phyloP scores from a whole-genome alignment of 2,797 vertebrate genomes.

The Alauda arvensis region DNA sequence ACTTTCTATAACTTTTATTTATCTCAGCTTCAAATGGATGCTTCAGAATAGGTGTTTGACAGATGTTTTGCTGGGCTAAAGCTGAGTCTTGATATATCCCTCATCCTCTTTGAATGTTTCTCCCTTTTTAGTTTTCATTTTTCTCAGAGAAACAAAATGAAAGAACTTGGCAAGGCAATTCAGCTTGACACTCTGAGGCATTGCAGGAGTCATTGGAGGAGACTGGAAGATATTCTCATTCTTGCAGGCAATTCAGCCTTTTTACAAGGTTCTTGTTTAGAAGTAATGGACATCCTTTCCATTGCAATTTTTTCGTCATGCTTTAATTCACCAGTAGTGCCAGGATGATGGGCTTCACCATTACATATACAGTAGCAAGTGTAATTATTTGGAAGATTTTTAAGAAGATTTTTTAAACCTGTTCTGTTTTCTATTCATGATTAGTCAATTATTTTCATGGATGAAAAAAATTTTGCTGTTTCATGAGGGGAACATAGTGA shows the following conservation, averaged over 20 bases:
- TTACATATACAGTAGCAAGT: background rate
- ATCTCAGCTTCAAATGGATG: slow-evolving; percentile 28
- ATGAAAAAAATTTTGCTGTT: background rate
- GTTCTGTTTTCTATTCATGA: background rate
- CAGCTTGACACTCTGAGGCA: slow-evolving; percentile 20
- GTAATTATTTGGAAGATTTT: slow-evolving; percentile 30
- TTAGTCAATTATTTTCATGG: background rate
- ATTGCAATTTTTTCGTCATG: background rate
- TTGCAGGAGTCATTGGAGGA: slow-evolving; percentile 7
- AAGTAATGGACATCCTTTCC: background rate
- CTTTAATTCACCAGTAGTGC: background rate
- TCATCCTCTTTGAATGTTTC: background rate
- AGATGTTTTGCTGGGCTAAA: background rate
- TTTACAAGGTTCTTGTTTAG: slow-evolving; percentile 12
- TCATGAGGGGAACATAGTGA: background rate
- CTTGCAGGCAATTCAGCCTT: slow-evolving; percentile 25
- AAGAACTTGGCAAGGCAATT: slow-evolving; percentile 51
- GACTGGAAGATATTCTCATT: slow-evolving; percentile 17
- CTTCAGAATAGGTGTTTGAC: background rate
- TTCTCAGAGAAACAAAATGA: slow-evolving; percentile 35
- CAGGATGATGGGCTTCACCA: background rate
- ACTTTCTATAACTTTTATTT: slow-evolving; percentile 35
- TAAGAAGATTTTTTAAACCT: background rate
- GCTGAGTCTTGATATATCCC: background rate
- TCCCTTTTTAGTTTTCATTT: background rate